Evolutionary conservation across 2,797 vertebrate genomes (phyloP), one percentile per base, ranked within the genome.

Genomic region (Anas flavirostris): DNA sequence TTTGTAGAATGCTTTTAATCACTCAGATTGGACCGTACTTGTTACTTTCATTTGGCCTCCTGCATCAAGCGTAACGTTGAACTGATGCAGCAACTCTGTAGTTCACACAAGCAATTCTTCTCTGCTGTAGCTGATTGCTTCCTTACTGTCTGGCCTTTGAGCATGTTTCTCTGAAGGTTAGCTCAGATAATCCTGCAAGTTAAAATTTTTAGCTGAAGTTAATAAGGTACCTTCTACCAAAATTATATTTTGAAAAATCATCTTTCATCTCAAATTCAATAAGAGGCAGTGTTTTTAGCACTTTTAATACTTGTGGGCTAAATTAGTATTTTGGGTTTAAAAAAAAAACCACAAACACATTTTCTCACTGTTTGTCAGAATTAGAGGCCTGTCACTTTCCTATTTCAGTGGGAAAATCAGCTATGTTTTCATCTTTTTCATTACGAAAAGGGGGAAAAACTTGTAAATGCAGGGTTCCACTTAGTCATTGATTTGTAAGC

Each of bases 401-500:
- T 68, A 2, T 93, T 91, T 73, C 55, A 56, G 13, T 28, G 4
- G 53, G 19, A 48, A 93, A 79, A 74, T 7, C 37, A 81, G 63
- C 43, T 73, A 15, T 2, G 0, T 52, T 84, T 15, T 44, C 3
- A 1, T 44, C 56, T 86, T 63, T 93, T 31, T 63, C n/a, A 67
- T 82, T 88, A 72, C 18, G 12, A 70, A 86, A 95, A 55, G 22
- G 26, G 26, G 29, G n/a, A 68, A 73, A 63, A 26, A 25, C 35
- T 67, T 91, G n/a, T 66, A 93, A 75, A 63, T 58, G 31, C 23
- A 46, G 15, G 41, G 22, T 69, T 77, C 17, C 31, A 8, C 17
- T 88, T 89, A 75, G 19, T 94, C 35, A 44, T 29, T 26, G 8
- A 76, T 95, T 94, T 90, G 68, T 76, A 91, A 92, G 48, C 10